Percentiles rank a stretch among this genome's conserved stretches.
These are phyloP conservation scores for Crypturellus tataupa DNA, from an alignment of 2,797 vertebrate genomes.

Conservation along the genomic window DNA sequence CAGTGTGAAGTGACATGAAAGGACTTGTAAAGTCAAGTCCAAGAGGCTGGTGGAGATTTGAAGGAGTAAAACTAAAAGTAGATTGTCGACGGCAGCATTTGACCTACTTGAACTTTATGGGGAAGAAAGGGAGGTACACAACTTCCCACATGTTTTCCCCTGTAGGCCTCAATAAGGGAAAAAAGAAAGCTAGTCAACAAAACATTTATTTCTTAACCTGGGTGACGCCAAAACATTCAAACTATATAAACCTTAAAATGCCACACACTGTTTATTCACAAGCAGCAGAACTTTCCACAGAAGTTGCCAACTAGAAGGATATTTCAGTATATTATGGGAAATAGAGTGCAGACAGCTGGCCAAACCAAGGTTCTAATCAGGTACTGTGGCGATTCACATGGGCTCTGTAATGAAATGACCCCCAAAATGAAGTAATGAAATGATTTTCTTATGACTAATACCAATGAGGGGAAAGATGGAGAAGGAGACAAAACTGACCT, in stretches of 20 bases:
- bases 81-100: background rate
- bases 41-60: conserved; percentile 34
- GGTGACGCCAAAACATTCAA: background rate
- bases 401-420: background rate
- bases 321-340: background rate
- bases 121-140: background rate
- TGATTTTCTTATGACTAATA: background rate
- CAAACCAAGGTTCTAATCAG: background rate
- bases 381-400: background rate
- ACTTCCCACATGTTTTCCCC: background rate
- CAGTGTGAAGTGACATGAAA: conserved; percentile 54
- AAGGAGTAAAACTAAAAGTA: conserved; percentile 34
- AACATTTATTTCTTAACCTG: background rate
- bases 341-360: accelerated
- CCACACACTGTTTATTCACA: background rate
- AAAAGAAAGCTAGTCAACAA: background rate
- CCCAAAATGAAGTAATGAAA: background rate
- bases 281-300: background rate
- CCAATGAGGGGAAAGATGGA: background rate
- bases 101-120: background rate
- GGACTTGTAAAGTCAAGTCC: conserved; percentile 68
- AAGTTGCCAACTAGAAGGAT: background rate
- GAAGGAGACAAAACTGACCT: background rate
- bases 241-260: background rate
- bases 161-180: background rate